A percentile compares a stretch with the other conserved stretches of the same genome.
Evolutionary conservation across 2,113 vertebrate genomes (phyloP).

Genomic region (Panthera tigris): DNA sequence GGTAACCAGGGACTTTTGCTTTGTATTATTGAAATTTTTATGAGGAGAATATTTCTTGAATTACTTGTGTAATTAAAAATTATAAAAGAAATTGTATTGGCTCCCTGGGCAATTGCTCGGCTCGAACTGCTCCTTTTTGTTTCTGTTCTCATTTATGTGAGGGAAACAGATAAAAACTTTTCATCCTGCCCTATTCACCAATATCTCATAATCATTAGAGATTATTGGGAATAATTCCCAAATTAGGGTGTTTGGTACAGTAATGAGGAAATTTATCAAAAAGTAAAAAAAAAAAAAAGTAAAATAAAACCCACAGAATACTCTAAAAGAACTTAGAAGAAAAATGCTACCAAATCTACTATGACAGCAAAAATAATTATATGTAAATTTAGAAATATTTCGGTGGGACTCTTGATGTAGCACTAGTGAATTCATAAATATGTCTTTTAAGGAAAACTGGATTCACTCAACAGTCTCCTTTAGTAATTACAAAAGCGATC

Average conservation of each 20-base stretch:
- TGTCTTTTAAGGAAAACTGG: neutral
- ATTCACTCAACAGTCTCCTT: neutral
- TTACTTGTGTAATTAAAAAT: constrained; percentile 67
- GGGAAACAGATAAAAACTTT: constrained; percentile 13
- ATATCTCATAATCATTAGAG: neutral
- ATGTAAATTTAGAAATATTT: neutral
- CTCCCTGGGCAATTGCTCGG: constrained; percentile 39
- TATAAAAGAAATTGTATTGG: constrained; percentile 55
- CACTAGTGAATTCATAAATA: neutral
- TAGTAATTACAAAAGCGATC: neutral
- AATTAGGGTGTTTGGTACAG: neutral
- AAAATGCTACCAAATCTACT: neutral
- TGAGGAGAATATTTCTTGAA: constrained; percentile 58
- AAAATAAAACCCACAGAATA: neutral
- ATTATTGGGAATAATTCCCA: constrained; percentile 37
- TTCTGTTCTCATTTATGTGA: constrained; percentile 8
- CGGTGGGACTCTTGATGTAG: neutral
- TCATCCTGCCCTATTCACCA: neutral
- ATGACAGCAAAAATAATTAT: neutral
- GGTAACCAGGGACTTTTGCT: neutral
- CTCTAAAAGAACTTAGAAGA: neutral
- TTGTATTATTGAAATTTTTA: constrained; percentile 53
- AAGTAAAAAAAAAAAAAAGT: neutral
- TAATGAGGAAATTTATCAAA: neutral
- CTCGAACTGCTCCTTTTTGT: constrained; percentile 21